These are phyloP conservation scores for Suncus etruscus DNA, from an alignment of 2,113 vertebrate species.

Conservation along the genomic window DNA sequence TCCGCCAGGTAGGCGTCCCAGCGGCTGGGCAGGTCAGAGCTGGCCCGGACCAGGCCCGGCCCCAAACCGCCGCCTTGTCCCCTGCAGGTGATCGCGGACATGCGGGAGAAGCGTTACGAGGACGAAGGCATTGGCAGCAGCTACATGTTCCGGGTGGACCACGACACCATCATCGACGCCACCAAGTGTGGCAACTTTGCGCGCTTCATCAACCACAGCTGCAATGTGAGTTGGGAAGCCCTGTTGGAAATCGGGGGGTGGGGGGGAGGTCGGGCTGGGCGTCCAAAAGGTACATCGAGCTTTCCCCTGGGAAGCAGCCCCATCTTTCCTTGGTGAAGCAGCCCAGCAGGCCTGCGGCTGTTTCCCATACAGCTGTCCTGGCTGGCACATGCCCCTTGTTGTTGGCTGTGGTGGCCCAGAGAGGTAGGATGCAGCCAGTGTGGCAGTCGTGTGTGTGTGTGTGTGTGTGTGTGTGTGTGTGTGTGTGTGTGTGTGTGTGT, in stretches of 20 bases:
- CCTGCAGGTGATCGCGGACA: conserved; percentile 97
- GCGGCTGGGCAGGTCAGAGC: rapidly evolving
- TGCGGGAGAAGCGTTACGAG: conserved; percentile 98
- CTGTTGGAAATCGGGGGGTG: neutral
- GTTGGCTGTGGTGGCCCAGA: no score
- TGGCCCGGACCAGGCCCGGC: rapidly evolving
- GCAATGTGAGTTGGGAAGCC: conserved; percentile 93
- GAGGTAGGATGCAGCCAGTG: no score
- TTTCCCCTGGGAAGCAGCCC: no score
- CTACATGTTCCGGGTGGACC: conserved; percentile 99
- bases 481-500: no score
- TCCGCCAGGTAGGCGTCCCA: conserved; percentile 92
- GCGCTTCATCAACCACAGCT: conserved; percentile 99
- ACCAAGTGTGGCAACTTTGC: conserved; percentile 99
- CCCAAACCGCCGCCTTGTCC: rapidly evolving
- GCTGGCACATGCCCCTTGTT: no score
- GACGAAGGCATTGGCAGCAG: conserved; percentile 99
- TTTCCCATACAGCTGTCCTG: no score
- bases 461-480: no score
- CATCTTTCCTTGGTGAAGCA: no score
- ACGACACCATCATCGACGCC: conserved; percentile 99
- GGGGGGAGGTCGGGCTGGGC: neutral
- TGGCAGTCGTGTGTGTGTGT: no score
- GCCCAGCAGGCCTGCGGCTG: no score
- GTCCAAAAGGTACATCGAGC: no score